Evolutionary conservation across 2,113 vertebrate genomes (phyloP).

Genomic region (Hirundichthys speculiger): DNA sequence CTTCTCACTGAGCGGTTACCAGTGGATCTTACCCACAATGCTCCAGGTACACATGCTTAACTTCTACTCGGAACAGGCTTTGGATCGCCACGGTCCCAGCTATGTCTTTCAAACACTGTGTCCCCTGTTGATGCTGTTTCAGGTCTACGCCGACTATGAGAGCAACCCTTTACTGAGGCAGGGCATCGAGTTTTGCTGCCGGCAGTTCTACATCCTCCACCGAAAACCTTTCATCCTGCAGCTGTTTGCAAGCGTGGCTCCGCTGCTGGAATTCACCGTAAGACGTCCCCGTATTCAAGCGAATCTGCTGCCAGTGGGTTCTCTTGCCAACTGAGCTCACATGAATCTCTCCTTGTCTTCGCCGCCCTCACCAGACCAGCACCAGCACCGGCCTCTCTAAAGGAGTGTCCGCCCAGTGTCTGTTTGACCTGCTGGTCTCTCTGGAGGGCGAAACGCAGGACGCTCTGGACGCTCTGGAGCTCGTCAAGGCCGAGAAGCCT

Average conservation of each 20-base stretch:
- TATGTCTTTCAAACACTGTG: neutral
- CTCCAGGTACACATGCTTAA: conserved; percentile 90
- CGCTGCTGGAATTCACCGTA: conserved; percentile 95
- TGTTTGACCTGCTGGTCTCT: conserved; percentile 95
- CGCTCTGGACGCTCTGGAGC: conserved; percentile 91
- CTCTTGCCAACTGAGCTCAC: neutral
- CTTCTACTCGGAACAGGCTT: too few relatives aligned
- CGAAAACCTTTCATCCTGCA: conserved; percentile 96
- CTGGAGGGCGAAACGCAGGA: conserved; percentile 94
- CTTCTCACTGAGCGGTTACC: conserved; percentile 97
- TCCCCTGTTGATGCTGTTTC: neutral
- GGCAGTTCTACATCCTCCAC: conserved; percentile 98
- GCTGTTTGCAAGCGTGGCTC: conserved; percentile 96
- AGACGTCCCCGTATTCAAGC: too few relatives aligned
- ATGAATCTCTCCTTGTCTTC: neutral
- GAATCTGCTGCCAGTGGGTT: neutral
- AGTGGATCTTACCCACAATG: conserved; percentile 99
- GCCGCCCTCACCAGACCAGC: conserved; percentile 67
- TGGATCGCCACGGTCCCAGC: too few relatives aligned
- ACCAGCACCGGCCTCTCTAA: conserved; percentile 87
- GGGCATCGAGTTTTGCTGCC: conserved; percentile 94
- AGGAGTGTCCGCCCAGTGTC: conserved; percentile 96
- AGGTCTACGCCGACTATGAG: conserved; percentile 97
- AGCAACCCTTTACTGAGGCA: conserved; percentile 93
- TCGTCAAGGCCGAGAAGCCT: conserved; percentile 97